Percentiles rank a stretch among this genome's conserved stretches.
Evolutionary conservation across 2,888 invertebrate genomes (phyloP).

Genomic region (Xanthorhoe spadicearia): DNA sequence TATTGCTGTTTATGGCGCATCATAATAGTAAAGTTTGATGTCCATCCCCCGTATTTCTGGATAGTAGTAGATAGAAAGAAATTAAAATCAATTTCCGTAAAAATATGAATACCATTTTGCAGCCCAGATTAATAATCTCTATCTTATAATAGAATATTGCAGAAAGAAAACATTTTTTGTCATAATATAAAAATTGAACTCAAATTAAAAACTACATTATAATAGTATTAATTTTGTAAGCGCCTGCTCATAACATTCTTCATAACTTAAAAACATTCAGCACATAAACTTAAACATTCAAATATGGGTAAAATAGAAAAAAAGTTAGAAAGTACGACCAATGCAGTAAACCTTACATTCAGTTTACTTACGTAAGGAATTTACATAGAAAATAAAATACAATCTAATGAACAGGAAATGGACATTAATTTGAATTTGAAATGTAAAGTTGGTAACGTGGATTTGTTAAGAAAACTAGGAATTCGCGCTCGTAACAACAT

Average conservation of each 20-base stretch:
- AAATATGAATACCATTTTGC: no score
- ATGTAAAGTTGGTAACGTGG: slow-evolving; percentile 38
- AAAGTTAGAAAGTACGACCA: neutral
- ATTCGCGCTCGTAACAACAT: slow-evolving; percentile 55
- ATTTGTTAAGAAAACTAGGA: slow-evolving; percentile 53
- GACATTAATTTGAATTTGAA: slow-evolving; percentile 40
- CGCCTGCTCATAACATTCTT: no score
- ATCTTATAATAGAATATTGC: no score
- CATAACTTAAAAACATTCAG: no score
- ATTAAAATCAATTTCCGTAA: neutral
- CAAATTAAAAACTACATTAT: neutral
- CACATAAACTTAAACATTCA: no score
- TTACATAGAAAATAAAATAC: slow-evolving; percentile 35
- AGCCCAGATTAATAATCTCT: no score
- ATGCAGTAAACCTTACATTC: neutral
- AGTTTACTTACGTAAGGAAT: slow-evolving; percentile 3
- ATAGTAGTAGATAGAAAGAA: neutral
- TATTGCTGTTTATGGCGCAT: slow-evolving; percentile 9
- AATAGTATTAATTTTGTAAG: no score
- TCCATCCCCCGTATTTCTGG: neutral
- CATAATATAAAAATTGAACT: neutral
- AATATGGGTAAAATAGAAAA: neutral
- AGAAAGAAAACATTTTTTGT: neutral
- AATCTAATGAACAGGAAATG: slow-evolving; percentile 29
- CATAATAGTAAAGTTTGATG: slow-evolving; percentile 2